Evolutionary conservation across 37 sponge, comb jelly and placozoan species (phyloP).

Genomic region (Spongilla lacustris): DNA sequence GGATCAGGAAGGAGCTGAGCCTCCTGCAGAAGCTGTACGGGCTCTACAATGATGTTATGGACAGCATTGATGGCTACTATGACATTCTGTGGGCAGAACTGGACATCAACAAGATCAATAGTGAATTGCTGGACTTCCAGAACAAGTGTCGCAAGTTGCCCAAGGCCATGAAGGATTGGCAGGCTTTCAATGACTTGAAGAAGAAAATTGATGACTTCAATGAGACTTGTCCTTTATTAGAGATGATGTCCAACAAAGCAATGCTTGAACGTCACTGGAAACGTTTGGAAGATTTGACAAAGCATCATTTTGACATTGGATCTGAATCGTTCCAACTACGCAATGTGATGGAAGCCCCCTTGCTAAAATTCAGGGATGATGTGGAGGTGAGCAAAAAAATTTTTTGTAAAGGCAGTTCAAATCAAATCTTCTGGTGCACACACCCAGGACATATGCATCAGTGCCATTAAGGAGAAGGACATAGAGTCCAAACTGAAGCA

Average conservation of each 20-base stretch:
- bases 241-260: constrained; percentile 92
- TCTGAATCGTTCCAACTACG: constrained; percentile 87
- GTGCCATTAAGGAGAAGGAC: constrained; percentile 98
- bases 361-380: constrained; percentile 92
- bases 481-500: constrained; percentile 98
- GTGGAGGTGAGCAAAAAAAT: constrained; percentile 73
- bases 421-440: no score
- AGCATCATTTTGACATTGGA: constrained; percentile 92
- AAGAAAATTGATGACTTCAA: constrained; percentile 99
- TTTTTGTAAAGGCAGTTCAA: no score
- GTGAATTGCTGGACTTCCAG: constrained; percentile 97
- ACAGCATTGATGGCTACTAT: constrained; percentile 98
- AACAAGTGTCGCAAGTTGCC: constrained; percentile 99
- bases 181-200: constrained; percentile 95
- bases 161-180: constrained; percentile 97
- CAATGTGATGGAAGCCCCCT: constrained; percentile 98
- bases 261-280: constrained; percentile 98
- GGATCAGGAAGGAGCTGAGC: constrained; percentile 91
- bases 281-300: constrained; percentile 87
- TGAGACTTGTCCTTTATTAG: constrained; percentile 96
- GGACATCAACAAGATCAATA: constrained; percentile 98
- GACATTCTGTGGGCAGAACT: constrained; percentile 97
- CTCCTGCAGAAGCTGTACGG: constrained; percentile 97
- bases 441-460: constrained; percentile 93
- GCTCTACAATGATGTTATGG: constrained; percentile 96